phyloP scores from a whole-genome alignment of 1,140 invertebrate species.

The Leptinotarsa defecta region DNA sequence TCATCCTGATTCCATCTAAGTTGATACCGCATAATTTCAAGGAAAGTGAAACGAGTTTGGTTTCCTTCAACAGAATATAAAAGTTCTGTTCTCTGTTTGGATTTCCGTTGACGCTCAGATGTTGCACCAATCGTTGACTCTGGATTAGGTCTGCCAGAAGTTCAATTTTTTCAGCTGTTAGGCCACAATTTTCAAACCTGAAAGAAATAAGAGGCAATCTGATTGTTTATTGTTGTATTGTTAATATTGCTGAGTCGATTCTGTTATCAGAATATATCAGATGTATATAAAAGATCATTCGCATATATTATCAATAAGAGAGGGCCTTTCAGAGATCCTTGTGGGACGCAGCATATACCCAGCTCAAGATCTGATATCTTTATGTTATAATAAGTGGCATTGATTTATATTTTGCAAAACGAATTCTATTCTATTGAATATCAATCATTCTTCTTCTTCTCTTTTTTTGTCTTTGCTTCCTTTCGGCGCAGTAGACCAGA shows the following conservation, averaged over 20 bases:
- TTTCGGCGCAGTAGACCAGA: too few relatives aligned
- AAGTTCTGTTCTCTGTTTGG: constrained; percentile 40
- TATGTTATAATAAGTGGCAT: too few relatives aligned
- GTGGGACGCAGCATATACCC: too few relatives aligned
- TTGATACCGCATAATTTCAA: constrained; percentile 48
- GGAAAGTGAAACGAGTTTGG: constrained; percentile 43
- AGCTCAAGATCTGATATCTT: too few relatives aligned
- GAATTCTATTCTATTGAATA: too few relatives aligned
- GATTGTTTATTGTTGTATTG: not conserved
- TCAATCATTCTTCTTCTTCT: too few relatives aligned
- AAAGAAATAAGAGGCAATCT: constrained; percentile 17
- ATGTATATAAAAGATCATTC: not conserved
- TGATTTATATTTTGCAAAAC: too few relatives aligned
- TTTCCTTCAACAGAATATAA: constrained; percentile 21
- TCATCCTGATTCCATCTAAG: constrained; percentile 42
- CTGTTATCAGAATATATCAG: not conserved
- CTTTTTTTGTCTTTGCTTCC: too few relatives aligned
- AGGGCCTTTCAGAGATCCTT: too few relatives aligned
- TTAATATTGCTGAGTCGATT: not conserved
- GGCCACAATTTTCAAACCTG: constrained; percentile 48
- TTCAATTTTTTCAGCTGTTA: constrained; percentile 46
- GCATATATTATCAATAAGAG: too few relatives aligned
- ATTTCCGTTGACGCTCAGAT: constrained; percentile 51
- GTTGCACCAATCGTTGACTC: constrained; percentile 34
- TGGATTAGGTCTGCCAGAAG: constrained; percentile 45